A percentile compares a stretch with the other conserved stretches of the same genome.
These are phyloP conservation scores for Spea bombifrons DNA, from an alignment of 2,113 vertebrate genomes.

Conservation along the genomic window DNA sequence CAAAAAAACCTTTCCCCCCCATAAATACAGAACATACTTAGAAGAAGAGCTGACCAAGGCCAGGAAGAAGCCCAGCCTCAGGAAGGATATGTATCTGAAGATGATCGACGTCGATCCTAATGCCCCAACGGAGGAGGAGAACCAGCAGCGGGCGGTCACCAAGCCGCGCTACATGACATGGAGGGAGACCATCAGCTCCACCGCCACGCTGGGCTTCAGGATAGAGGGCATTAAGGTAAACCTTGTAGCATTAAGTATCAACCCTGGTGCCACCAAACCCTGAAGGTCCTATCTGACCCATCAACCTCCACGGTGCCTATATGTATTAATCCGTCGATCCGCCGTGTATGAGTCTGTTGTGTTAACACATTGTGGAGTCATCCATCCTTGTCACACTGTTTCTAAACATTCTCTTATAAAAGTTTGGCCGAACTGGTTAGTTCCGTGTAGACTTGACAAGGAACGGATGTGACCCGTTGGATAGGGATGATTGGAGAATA, in stretches of 20 bases:
- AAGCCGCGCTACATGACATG: conserved; percentile 99
- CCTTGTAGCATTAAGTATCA: background rate
- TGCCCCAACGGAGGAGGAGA: conserved; percentile 83
- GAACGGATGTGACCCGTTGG: no score
- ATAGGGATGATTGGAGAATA: no score
- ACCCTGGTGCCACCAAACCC: no score
- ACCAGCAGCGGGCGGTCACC: conserved; percentile 79
- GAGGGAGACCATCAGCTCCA: conserved; percentile 97
- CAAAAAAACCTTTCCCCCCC: background rate
- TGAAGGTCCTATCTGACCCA: no score
- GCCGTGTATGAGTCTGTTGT: no score
- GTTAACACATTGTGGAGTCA: no score
- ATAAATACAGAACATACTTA: conserved; percentile 79
- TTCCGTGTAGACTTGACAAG: no score
- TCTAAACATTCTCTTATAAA: no score
- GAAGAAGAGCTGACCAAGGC: conserved; percentile 95
- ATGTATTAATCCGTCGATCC: no score
- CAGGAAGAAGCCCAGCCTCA: conserved; percentile 87
- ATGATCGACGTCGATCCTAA: conserved; percentile 91
- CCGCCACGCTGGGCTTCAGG: conserved; percentile 88
- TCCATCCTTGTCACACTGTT: no score
- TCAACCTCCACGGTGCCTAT: no score
- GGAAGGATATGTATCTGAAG: conserved; percentile 96
- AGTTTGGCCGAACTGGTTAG: no score
- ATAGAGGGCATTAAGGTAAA: conserved; percentile 97